Base-by-base conservation (phyloP, 2,888 invertebrate species). In the Theristus sp. region DNA sequence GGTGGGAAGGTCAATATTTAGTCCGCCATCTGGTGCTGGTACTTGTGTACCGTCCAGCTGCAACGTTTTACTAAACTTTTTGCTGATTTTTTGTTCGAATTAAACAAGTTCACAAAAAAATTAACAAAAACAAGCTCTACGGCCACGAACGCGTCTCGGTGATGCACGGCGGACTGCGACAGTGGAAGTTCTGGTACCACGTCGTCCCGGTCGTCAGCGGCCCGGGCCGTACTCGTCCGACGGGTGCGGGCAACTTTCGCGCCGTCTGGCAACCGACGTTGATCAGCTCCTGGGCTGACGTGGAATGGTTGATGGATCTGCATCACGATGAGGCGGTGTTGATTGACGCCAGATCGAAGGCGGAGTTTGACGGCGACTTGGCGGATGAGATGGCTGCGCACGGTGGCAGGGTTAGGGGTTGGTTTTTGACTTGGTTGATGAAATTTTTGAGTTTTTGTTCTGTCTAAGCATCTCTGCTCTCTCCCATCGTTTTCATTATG, bases 111-210 rank as follows among this genome's bases (percentile, higher is more conserved):
- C n/a, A n/a, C n/a, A n/a, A n/a, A n/a, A n/a, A n/a, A n/a, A n/a
- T n/a, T n/a, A n/a, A n/a, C n/a, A n/a, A n/a, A n/a, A n/a, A n/a
- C n/a, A n/a, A 55, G 55, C 27, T 59, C 10, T 53, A 53, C 31
- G 54, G 54, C 6, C 59, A 59, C 24, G 3, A 25, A 3, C 28
- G 54, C 3, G 59, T 53, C 17, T 29, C 53, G 3, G 54, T 59
- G 13, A 59, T 59, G 59, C 26, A 53, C 25, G 59, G 59, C n/a
- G 59, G 59, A n/a, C 53, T 59, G 54, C 17, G 54, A 29, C 28
- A 22, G 24, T 59, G 59, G 59, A 29, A 53, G n/a, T 49, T 49
- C 49, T 49, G 49, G 49, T 49, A 49, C 3, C 49, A 49, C n/a
- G 38, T 38, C 10, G 38, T 38, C 10, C 38, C 38, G 10, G 10